A percentile compares a stretch with the other conserved stretches of the same genome.
Evolutionary conservation across 2,888 invertebrate genomes (phyloP).

Genomic region (Ecdyonurus torrentis): DNA sequence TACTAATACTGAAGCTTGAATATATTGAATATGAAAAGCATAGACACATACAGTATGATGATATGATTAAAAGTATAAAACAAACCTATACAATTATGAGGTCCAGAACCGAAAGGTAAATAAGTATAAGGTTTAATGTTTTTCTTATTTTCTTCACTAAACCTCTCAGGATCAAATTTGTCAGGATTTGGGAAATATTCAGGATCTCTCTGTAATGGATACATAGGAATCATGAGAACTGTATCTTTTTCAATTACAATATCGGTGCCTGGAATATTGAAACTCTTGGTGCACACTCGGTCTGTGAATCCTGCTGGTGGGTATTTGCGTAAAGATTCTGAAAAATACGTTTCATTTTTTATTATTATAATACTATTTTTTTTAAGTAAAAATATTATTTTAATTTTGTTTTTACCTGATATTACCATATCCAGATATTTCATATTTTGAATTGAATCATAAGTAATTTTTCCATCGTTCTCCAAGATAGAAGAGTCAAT

Average conservation of each 20-base stretch:
- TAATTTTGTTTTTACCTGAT: constrained; percentile 16
- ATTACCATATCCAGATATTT: constrained; percentile 41
- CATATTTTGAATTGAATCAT: constrained; percentile 27
- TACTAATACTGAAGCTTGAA: too few species aligned
- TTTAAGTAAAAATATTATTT: too few species aligned
- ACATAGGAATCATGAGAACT: constrained; percentile 35
- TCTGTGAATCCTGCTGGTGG: constrained; percentile 35
- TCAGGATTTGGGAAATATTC: constrained; percentile 38
- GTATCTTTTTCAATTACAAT: constrained; percentile 32
- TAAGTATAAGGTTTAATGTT: constrained; percentile 29
- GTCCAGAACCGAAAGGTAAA: constrained; percentile 39
- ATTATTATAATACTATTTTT: too few species aligned
- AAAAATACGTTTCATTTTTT: too few species aligned
- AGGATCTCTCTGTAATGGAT: constrained; percentile 38
- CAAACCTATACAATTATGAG: constrained; percentile 41
- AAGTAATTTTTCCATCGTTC: constrained; percentile 15
- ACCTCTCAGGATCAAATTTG: constrained; percentile 38
- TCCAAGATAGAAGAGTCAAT: constrained; percentile 12
- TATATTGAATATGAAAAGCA: too few species aligned
- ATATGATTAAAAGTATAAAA: too few species aligned
- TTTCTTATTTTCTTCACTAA: constrained; percentile 29
- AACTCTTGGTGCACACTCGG: constrained; percentile 30
- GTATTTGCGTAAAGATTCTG: constrained; percentile 40
- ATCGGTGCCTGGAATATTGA: constrained; percentile 24
- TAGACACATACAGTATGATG: too few species aligned